Conservation (phyloP, 1,140 invertebrate species). For the Drosophila micromelanica region DNA sequence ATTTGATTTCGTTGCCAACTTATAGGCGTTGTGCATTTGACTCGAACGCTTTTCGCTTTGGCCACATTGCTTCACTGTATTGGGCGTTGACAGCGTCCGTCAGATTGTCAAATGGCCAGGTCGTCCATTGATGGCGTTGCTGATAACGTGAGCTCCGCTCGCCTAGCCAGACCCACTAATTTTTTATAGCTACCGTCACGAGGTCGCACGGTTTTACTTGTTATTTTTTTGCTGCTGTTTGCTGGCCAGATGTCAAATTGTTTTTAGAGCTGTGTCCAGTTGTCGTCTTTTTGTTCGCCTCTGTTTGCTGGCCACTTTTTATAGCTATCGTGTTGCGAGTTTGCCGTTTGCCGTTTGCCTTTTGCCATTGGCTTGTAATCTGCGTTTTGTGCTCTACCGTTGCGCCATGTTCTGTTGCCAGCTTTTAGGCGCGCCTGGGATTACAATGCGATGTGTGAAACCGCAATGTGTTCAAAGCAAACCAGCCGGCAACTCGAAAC, state of each 20-base stretch:
- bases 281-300: slow-evolving; percentile 13
- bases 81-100: slow-evolving; percentile 75
- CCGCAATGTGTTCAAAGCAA: slow-evolving; percentile 66
- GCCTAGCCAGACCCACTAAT: slow-evolving; percentile 70
- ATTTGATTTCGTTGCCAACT: slow-evolving; percentile 77
- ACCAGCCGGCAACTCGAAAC: slow-evolving; percentile 51
- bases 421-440: slow-evolving; percentile 63
- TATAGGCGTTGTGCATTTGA: slow-evolving; percentile 61
- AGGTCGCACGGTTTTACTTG: slow-evolving; percentile 19
- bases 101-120: slow-evolving; percentile 34
- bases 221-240: slow-evolving; percentile 36
- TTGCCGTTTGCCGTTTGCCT: slow-evolving; percentile 25
- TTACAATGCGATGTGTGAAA: slow-evolving; percentile 67
- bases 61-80: slow-evolving; percentile 12
- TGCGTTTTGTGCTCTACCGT: slow-evolving; percentile 26
- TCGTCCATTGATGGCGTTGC: slow-evolving; percentile 70
- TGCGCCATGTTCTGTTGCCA: slow-evolving; percentile 31
- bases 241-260: slow-evolving; percentile 82
- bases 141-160: slow-evolving; percentile 64
- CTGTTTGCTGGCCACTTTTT: slow-evolving; percentile 61
- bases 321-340: slow-evolving; percentile 67
- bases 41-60: slow-evolving; percentile 40
- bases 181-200: slow-evolving; percentile 66
- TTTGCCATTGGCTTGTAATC: slow-evolving; percentile 55
- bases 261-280: slow-evolving; percentile 69